Conservation (phyloP, 2,113 vertebrate genomes). For the Siniperca chuatsi region DNA sequence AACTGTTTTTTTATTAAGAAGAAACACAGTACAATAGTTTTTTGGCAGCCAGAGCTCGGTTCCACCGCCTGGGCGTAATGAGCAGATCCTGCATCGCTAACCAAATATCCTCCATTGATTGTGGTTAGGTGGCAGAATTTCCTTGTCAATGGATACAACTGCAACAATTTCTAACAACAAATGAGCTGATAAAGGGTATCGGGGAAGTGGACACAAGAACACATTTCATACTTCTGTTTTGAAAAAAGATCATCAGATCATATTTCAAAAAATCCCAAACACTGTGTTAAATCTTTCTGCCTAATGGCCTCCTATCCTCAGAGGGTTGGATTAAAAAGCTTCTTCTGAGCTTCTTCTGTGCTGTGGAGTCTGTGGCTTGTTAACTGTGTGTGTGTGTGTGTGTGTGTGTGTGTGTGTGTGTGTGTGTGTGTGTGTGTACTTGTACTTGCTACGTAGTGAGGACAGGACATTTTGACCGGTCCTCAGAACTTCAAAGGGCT, state of each 20-base stretch:
- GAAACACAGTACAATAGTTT: constrained; percentile 1
- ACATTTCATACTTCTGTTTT: constrained; percentile 36
- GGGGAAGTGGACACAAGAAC: neutral
- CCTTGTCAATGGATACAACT: constrained; percentile 39
- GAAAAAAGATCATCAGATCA: constrained; percentile 55
- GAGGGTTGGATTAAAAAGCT: constrained; percentile 56
- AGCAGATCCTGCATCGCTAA: constrained; percentile 35
- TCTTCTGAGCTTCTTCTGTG: constrained; percentile 39
- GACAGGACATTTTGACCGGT: too few species aligned
- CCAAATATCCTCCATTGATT: constrained; percentile 47
- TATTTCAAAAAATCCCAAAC: constrained; percentile 55
- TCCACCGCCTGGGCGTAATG: constrained; percentile 24
- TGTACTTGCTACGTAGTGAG: neutral
- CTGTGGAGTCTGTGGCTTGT: constrained; percentile 41
- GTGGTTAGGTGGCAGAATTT: constrained; percentile 47
- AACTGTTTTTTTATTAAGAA: constrained; percentile 5
- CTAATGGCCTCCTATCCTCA: constrained; percentile 59
- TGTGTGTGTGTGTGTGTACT: constrained; percentile 14
- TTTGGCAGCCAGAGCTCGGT: constrained; percentile 3
- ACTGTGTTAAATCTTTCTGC: constrained; percentile 55
- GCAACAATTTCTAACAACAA: constrained; percentile 42
- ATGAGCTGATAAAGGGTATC: neutral
- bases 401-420: constrained; percentile 19
- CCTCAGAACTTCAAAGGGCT: too few species aligned
- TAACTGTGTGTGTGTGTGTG: constrained; percentile 31